Base-by-base conservation (phyloP, 1,140 invertebrate species). In the Onthophagus taurus region DNA sequence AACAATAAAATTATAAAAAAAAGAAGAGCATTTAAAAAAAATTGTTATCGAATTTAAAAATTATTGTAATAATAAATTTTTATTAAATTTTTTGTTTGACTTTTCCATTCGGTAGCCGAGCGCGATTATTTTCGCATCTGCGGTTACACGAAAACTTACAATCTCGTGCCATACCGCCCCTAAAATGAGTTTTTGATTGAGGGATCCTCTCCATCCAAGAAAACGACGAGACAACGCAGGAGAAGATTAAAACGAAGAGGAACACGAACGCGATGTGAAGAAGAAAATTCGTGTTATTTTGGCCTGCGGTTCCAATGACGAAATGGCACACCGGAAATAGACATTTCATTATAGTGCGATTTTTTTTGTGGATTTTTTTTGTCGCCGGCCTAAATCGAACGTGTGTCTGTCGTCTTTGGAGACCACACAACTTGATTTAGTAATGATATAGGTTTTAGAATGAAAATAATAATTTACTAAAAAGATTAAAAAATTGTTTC, bases 111-210 rank as follows among this genome's bases (percentile, higher is more conserved):
- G 19, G 17, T 18, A 14, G 16, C 21, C 24, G 16, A 17, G 26
- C 34, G 37, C 36, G 33, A 50, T 50, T 50, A 50, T 50, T 50
- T 50, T 30, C 34, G 34, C 44, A 50, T 50, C 48, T 50, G 41
- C 44, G 48, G 48, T 47, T 45, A 43, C 13, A 31, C n/a, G n/a
- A n/a, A n/a, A 34, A 44, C 44, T 47, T 39, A 5, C 31, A 19
- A 41, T 36, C 20, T 14, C 20, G 31, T 30, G 31, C 19, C 42
- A 29, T 45, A 33, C 35, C 29, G 30, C 37, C 31, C 21, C 36
- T 16, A 50, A n/a, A 47, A 50, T 50, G 43, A 24, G 44, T 47
- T 17, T 50, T 47, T 50, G 43, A 50, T 50, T 47, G 48, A 38
- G n/a, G n/a, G n/a, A n/a, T n/a, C n/a, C n/a, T n/a, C n/a, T n/a